Conservation (phyloP, 2,888 invertebrate genomes). For the Malachius bipustulatus region DNA sequence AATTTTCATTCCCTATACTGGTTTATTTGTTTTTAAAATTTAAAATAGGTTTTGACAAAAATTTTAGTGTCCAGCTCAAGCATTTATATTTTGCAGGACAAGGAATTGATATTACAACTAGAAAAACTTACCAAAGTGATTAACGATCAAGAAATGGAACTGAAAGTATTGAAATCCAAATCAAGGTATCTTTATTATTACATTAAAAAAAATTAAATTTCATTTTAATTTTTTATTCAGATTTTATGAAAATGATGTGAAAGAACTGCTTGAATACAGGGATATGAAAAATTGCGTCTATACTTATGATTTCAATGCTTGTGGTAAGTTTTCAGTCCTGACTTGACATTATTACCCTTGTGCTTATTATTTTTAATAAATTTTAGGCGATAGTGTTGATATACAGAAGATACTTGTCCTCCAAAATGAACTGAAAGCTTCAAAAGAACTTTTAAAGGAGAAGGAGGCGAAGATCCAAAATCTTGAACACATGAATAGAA, state of each 20-base stretch:
- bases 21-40: no score
- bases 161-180: slow-evolving; percentile 24
- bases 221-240: slow-evolving; percentile 15
- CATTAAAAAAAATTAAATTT: neutral
- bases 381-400: slow-evolving; percentile 15
- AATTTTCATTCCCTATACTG: no score
- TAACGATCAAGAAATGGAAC: slow-evolving; percentile 26
- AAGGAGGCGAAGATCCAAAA: slow-evolving; percentile 25
- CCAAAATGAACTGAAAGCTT: slow-evolving; percentile 26
- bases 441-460: slow-evolving; percentile 23
- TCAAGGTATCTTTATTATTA: slow-evolving; percentile 19
- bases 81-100: no score
- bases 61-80: no score
- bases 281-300: slow-evolving; percentile 22
- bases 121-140: no score
- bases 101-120: no score
- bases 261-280: slow-evolving; percentile 26
- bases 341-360: neutral
- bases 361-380: neutral
- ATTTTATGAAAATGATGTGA: slow-evolving; percentile 23
- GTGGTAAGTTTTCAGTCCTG: slow-evolving; percentile 18
- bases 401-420: slow-evolving; percentile 19
- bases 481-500: slow-evolving; percentile 25
- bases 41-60: no score
- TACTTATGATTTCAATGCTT: slow-evolving; percentile 23